Evolutionary conservation across 1,140 invertebrate genomes (phyloP).

Genomic region (Neodiprion lecontei): DNA sequence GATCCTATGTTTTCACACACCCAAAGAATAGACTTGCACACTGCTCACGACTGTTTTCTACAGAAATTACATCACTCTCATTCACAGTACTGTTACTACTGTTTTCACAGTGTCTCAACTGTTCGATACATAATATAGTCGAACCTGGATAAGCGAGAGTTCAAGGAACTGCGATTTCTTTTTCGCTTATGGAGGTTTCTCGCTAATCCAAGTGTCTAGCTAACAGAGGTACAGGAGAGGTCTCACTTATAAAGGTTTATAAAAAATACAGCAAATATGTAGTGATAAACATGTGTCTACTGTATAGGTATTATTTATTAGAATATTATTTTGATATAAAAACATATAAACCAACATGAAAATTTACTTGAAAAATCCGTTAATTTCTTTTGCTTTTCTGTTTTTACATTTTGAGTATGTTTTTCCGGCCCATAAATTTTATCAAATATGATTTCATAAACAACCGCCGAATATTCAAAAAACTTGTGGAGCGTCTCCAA

Average conservation of each 20-base stretch:
- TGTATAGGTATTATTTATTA: slow-evolving; percentile 16
- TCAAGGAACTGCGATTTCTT: slow-evolving; percentile 19
- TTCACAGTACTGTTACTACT: no score
- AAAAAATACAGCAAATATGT: neutral
- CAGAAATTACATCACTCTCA: no score
- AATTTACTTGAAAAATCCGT: slow-evolving; percentile 21
- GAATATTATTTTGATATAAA: slow-evolving; percentile 13
- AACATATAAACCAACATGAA: neutral
- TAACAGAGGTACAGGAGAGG: slow-evolving; percentile 19
- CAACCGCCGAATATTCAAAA: slow-evolving; percentile 21
- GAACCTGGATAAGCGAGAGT: slow-evolving; percentile 20
- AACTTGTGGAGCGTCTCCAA: slow-evolving; percentile 25
- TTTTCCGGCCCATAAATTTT: slow-evolving; percentile 27
- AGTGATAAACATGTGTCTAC: slow-evolving; percentile 15
- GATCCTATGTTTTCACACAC: no score
- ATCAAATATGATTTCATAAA: slow-evolving; percentile 26
- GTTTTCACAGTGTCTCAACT: no score
- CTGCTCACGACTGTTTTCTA: no score
- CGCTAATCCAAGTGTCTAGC: slow-evolving; percentile 21
- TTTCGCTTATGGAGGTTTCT: neutral
- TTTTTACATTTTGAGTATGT: slow-evolving; percentile 24
- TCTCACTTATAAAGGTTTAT: slow-evolving; percentile 21
- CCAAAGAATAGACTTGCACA: no score
- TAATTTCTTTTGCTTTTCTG: slow-evolving; percentile 23
- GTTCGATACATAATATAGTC: slow-evolving; percentile 4